Evolutionary conservation across 2,113 vertebrate genomes (phyloP).

Genomic region (Pollachius pollachius): DNA sequence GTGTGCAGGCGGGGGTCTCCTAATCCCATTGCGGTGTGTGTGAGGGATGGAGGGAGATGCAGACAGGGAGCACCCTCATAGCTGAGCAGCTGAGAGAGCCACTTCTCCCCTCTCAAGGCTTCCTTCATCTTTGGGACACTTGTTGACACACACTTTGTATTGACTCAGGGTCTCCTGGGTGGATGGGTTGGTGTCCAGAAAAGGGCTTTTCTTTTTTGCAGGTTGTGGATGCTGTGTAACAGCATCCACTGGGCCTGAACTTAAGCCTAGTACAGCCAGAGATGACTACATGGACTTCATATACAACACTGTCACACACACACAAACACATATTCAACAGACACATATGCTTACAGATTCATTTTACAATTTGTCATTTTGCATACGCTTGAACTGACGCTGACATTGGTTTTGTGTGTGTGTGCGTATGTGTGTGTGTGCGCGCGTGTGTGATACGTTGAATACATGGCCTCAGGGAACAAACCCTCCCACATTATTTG

Average conservation of each 20-base stretch:
- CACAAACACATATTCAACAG: not conserved
- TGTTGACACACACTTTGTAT: not conserved
- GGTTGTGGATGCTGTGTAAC: no score
- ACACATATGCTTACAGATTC: not conserved
- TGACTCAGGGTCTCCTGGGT: not conserved
- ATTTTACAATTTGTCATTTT: not conserved
- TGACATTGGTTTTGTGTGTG: not conserved
- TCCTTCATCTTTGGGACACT: not conserved
- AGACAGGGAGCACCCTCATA: not conserved
- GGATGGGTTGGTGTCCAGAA: not conserved
- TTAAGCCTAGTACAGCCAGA: no score
- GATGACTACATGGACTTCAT: no score
- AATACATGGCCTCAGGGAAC: no score
- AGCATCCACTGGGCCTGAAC: no score
- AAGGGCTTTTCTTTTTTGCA: not conserved
- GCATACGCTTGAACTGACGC: no score
- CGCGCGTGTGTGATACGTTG: no score
- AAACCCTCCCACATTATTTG: no score
- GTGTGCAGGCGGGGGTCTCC: not conserved
- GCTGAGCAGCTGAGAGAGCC: not conserved
- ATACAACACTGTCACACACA: not conserved
- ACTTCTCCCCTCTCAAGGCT: not conserved
- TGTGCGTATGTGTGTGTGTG: not conserved
- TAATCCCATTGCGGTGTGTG: not conserved
- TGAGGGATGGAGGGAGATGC: not conserved